Evolutionary conservation across 2,113 vertebrate species (phyloP).

Genomic region (Amazona guildingii): DNA sequence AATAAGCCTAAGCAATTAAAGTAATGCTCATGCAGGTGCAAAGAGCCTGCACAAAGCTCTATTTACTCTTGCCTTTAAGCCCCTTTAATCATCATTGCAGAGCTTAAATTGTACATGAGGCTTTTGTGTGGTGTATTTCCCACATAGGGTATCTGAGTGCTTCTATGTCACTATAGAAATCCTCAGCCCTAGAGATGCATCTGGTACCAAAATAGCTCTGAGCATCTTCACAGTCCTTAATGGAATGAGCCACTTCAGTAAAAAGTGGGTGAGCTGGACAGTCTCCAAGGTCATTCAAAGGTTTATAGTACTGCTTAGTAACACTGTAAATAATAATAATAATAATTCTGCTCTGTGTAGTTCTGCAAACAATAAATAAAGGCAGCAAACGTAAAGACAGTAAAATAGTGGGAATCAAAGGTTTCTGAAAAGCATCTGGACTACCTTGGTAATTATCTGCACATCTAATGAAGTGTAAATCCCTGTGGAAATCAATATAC

Average conservation of each 20-base stretch:
- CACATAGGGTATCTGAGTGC: background rate
- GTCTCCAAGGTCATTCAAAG: background rate
- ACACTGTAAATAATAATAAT: background rate
- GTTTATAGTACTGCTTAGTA: background rate
- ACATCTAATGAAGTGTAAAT: constrained; percentile 11
- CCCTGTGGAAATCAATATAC: background rate
- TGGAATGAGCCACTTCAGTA: background rate
- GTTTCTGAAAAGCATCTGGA: background rate
- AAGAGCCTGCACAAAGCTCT: constrained; percentile 26
- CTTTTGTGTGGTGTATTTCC: constrained; percentile 3
- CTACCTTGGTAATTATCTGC: background rate
- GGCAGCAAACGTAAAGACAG: background rate
- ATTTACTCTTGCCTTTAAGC: constrained; percentile 26
- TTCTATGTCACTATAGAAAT: constrained; percentile 1
- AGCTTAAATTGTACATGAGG: background rate
- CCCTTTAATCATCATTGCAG: background rate
- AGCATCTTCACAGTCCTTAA: background rate
- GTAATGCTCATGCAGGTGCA: constrained; percentile 38
- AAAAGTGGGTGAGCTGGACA: background rate
- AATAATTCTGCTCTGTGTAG: background rate
- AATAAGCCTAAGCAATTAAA: constrained; percentile 53
- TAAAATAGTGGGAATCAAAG: background rate
- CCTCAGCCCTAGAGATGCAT: background rate
- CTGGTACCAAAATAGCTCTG: constrained; percentile 13
- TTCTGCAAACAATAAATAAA: background rate